A percentile compares a stretch with the other conserved stretches of the same genome.
phyloP scores from a whole-genome alignment of 2,797 vertebrate genomes.

The Falco biarmicus region DNA sequence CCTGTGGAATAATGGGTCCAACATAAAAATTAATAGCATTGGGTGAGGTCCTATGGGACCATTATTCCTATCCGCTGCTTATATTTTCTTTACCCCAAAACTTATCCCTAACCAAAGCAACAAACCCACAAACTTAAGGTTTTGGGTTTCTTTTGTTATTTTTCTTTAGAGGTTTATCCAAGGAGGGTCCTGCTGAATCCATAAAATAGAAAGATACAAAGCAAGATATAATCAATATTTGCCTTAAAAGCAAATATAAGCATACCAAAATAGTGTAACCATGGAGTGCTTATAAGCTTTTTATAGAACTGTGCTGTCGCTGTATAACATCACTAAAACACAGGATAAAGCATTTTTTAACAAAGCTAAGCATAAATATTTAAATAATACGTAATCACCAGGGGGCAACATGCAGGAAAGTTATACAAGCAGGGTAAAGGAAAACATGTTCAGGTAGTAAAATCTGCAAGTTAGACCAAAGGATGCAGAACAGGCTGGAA shows the following conservation, averaged over 20 bases:
- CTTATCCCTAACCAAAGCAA: background rate
- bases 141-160: background rate
- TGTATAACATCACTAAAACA: too few species aligned
- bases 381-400: background rate
- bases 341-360: background rate
- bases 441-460: background rate
- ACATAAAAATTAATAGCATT: background rate
- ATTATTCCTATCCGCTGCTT: fast-evolving
- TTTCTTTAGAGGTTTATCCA: background rate
- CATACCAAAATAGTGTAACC: background rate
- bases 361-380: background rate
- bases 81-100: background rate
- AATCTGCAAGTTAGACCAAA: background rate
- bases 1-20: background rate
- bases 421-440: background rate
- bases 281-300: background rate
- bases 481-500: background rate
- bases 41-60: fast-evolving
- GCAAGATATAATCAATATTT: background rate
- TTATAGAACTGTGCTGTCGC: background rate
- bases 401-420: fast-evolving
- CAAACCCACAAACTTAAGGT: background rate
- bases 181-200: background rate
- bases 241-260: background rate
- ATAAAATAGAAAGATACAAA: background rate